Base-by-base conservation (phyloP, 2,797 vertebrate species). In the Tokudaia tokunoshimensis region DNA sequence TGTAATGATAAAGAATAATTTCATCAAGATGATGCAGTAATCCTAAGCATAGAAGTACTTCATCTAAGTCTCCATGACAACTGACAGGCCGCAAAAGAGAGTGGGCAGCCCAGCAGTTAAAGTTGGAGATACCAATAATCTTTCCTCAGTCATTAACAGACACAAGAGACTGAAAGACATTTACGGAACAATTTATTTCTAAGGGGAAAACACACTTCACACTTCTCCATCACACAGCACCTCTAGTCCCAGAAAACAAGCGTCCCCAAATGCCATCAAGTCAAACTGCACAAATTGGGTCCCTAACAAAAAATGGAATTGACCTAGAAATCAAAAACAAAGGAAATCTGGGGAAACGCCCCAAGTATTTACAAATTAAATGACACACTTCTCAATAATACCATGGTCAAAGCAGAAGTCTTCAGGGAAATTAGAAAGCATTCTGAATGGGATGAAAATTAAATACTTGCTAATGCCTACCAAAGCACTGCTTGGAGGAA, bases 311-410 rank as follows among this genome's bases (percentile, higher is more conserved):
- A 79, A 41, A 75, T 24, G 20, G 47, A 55, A 44, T 80, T 31
- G 72, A 88, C 37, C 72, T 85, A 93, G 47, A 89, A 92, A 91
- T 59, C 12, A 76, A 96, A 92, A 92, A 9, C 24, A 63, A 52
- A 88, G 47, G 0, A 70, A 88, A 85, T 41, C 24, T 72, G 79
- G 83, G 50, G 50, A 65, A 79, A 50, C 29, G 12, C 59, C 59
- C 26, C 26, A 93, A 86, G 55, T 26, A 65, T 14, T 85, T 82
- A 74, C 31, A 85, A 91, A 65, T 50, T n/a, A 89, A 93, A 91
- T 26, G 52, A 65, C 34, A 92, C 1, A n/a, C 29, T 91, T 93
- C 70, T 70, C 55, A 84, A 57, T 15, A 70, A 63, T 74, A 29
- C 14, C 52, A 31, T 31, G 1, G 6, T 87, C 37, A 89, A 89